Base-by-base conservation (phyloP, 2,888 invertebrate species). In the Ophion costatus region DNA sequence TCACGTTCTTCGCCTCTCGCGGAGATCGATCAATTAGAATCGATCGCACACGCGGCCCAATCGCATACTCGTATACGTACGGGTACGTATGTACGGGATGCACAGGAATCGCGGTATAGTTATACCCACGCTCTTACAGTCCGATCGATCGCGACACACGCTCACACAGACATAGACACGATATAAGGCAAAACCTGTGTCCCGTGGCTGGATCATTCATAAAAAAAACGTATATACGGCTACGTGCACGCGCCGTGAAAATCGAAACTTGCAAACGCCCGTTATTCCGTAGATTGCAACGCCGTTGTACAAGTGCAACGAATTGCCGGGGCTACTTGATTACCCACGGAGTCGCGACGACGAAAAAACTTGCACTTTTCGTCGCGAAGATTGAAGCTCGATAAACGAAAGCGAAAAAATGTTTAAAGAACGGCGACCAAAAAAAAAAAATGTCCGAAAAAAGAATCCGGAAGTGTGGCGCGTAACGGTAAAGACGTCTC, bases 1-100 rank as follows among this genome's bases (percentile, higher is more conserved):
- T 85, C 85, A 85, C 85, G 85, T 85, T 85, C 71, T 57, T 17
- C 69, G n/a, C 59, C 80, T 74, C 45, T 45, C 82, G 80, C 64
- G 67, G 64, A 80, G 82, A 83, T 83, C 85, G 85, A 85, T 85
- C 85, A 85, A 85, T 85, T 85, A 85, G 85, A 85, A 83, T 69
- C 85, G 85, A 85, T 85, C 85, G 4, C 7, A 45, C 45, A 77
- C 80, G 33, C 83, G 76, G 57, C 22, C 76, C 82, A 85, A 29
- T 82, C 85, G 82, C 74, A 84, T 79, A 38, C 9, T 6, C 9
- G 7, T 38, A 9, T 38, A 38, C 7, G 38, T 38, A 38, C 7
- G 38, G 38, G 29, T n/a, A 74, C 80, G 57, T 67, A 61, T n/a
- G 66, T 70, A 74, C 29, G 57, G 63, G 57, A 77, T 38, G 5